phyloP scores from a whole-genome alignment of 2,113 vertebrate species.

The Chamaetylas fuelleborni region DNA sequence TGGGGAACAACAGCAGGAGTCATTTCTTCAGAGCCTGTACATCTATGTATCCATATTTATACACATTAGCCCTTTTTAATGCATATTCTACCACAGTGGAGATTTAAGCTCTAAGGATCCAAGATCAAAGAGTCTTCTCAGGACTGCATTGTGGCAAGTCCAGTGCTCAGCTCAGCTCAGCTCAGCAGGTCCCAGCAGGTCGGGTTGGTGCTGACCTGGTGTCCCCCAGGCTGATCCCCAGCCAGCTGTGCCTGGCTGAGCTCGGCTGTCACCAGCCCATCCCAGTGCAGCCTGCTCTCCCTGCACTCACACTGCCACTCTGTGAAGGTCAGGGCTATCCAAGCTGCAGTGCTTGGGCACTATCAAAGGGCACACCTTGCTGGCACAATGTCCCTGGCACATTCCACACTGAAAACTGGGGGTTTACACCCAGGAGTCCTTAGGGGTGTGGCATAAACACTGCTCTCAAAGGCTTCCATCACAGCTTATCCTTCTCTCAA shows the following conservation, averaged over 20 bases:
- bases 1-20: not conserved
- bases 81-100: not conserved
- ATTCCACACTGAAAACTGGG: not conserved
- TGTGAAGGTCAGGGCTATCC: not conserved
- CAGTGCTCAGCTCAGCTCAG: not conserved
- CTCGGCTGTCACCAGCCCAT: not conserved
- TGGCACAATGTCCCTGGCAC: not conserved
- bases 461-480: not conserved
- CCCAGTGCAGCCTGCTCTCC: not conserved
- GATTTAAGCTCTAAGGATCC: not conserved
- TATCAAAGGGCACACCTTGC: not conserved
- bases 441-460: not conserved
- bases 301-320: fast-evolving
- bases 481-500: not conserved
- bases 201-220: not conserved
- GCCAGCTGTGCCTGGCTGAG: not conserved
- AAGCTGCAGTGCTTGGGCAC: not conserved
- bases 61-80: not conserved
- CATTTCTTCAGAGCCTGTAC: not conserved
- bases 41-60: not conserved
- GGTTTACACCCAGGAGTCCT: not conserved
- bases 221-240: not conserved
- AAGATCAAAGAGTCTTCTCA: not conserved
- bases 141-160: not conserved
- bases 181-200: not conserved